Evolutionary conservation across 2,113 vertebrate species (phyloP), one percentile per base, ranked within the genome.

Genomic region (Pseudolaguvia tuberculata): DNA sequence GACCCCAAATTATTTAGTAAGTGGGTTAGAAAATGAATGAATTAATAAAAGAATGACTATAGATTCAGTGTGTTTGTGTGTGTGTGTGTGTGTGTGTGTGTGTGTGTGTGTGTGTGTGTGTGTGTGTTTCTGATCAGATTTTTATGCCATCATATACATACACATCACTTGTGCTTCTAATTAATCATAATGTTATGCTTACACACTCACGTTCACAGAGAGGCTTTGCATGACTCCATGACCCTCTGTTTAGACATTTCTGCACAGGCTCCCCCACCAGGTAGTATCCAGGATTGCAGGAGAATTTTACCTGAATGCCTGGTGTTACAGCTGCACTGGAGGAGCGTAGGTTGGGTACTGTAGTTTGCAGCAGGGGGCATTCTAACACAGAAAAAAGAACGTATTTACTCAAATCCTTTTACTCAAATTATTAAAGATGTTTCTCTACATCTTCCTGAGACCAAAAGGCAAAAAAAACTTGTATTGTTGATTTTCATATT

Each of bases 201-300:
- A 48, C 20, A 70, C 62, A 75, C 84, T 94, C 89, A 99, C 97
- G 92, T 93, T 98, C 92, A 89, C 97, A 99, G 63, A 69, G 90
- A 18, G 97, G 95, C 66, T 94, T 88, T 11, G 94, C 91, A 9
- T 94, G 93, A 56, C 92, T 94, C 97, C 97, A 99, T 71, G 94
- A 90, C 84, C 96, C 97, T 85, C 89, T 90, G 79, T 98, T 99
- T 78, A 94, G 92, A 74, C 97, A 99, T 65, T 89, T 87, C 3
- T 95, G 93, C 83, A 95, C 89, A 5, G 94, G 91, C 80, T 95
- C 93, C 75, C 97, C 97, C 25, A 95, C 89, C 88, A 99, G 92
- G 87, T 98, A 95, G 88, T 94, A 98, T 67, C 96, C 94, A 0
- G 94, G 93, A 76, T 98, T 94, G 82, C 97, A 99, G 72, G 90